Percentiles rank a stretch among this genome's conserved stretches.
These are phyloP conservation scores for Nothocercus julius DNA, from an alignment of 2,113 vertebrate genomes.

Conservation along the genomic window DNA sequence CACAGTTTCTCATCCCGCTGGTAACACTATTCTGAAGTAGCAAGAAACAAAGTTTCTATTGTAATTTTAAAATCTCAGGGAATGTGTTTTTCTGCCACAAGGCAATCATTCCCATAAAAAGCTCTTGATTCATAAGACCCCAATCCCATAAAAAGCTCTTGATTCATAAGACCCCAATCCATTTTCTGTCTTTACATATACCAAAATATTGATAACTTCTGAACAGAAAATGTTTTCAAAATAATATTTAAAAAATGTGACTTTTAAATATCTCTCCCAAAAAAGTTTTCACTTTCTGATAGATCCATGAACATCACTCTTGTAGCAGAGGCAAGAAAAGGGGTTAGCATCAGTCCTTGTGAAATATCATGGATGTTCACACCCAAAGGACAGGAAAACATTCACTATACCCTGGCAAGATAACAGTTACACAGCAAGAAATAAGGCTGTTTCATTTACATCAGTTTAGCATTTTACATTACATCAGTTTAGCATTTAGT, in stretches of 20 bases:
- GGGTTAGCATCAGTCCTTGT: neutral
- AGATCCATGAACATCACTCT: neutral
- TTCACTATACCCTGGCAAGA: neutral
- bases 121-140: neutral
- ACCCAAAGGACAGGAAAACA: neutral
- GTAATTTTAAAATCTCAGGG: neutral
- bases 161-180: neutral
- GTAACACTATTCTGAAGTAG: neutral
- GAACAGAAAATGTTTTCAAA: neutral
- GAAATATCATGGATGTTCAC: neutral
- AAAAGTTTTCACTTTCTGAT: neutral
- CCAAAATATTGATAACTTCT: neutral
- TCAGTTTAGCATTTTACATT: no score
- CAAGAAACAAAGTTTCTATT: neutral
- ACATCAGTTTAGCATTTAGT: neutral
- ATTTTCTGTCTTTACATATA: neutral
- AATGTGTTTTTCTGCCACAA: neutral
- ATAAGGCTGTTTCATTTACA: neutral
- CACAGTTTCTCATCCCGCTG: neutral
- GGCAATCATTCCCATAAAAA: neutral
- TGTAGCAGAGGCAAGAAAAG: neutral
- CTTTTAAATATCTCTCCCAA: neutral
- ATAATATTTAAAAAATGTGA: neutral
- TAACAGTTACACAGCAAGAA: neutral
- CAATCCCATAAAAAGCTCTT: neutral